Evolutionary conservation across 2,888 invertebrate genomes (phyloP).

Genomic region (Dynastes tityus): DNA sequence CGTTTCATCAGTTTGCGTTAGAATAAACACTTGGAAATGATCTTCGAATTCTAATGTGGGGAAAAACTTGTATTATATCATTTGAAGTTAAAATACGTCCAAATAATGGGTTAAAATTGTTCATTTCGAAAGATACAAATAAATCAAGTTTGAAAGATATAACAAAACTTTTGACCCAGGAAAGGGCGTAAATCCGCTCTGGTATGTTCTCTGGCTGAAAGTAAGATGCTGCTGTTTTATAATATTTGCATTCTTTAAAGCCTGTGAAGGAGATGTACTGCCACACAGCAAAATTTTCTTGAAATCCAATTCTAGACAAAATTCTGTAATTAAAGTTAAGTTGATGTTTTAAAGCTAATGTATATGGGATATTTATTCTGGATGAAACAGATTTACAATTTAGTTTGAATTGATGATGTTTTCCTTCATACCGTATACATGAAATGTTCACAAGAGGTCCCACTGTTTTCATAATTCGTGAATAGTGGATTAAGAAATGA

Average conservation of each 20-base stretch:
- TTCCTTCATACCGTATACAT: conserved; percentile 56
- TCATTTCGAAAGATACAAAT: neutral
- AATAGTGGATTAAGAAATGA: conserved; percentile 34
- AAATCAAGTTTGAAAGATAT: conserved; percentile 18
- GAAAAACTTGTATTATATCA: conserved; percentile 23
- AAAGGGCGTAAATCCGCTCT: conserved; percentile 4
- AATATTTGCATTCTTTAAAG: conserved; percentile 9
- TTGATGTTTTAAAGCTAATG: conserved; percentile 33
- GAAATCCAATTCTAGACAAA: conserved; percentile 16
- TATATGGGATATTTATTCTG: conserved; percentile 22
- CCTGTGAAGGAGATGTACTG: conserved; percentile 14
- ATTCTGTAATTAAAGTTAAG: conserved; percentile 36
- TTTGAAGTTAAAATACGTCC: conserved; percentile 13
- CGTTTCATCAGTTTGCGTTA: conserved; percentile 13
- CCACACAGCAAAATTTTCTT: conserved; percentile 19
- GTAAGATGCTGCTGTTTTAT: neutral
- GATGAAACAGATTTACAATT: conserved; percentile 25
- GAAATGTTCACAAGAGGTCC: conserved; percentile 46
- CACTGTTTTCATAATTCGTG: conserved; percentile 1
- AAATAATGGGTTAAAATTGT: conserved; percentile 7
- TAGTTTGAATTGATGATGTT: conserved; percentile 53
- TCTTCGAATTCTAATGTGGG: conserved; percentile 11
- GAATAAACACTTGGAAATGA: conserved; percentile 20
- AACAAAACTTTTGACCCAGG: conserved; percentile 14
- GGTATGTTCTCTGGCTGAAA: neutral